phyloP scores from a whole-genome alignment of 2,888 invertebrate genomes.

The Harpalus rubripes region DNA sequence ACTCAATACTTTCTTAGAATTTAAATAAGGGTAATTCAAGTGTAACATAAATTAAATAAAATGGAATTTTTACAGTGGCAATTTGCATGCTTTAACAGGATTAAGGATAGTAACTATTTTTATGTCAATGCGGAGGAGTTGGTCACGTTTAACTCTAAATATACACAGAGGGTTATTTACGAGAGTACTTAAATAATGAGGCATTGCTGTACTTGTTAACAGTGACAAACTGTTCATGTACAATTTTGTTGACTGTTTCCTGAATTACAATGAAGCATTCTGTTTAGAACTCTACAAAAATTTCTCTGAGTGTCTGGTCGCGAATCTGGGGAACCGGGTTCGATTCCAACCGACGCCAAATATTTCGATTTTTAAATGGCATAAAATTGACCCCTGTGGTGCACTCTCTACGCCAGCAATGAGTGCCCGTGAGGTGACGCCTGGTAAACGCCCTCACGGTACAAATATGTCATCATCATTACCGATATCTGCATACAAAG shows the following conservation, averaged over 20 bases:
- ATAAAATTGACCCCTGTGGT: no score
- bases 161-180: background rate
- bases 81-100: background rate
- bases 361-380: no score
- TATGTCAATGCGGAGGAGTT: background rate
- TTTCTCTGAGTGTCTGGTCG: no score
- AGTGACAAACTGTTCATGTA: background rate
- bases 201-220: background rate
- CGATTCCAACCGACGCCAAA: no score
- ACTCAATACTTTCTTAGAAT: slow-evolving; percentile 21
- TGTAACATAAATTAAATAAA: slow-evolving; percentile 16
- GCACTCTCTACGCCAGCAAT: no score
- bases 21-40: background rate
- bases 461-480: no score
- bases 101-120: slow-evolving; percentile 2
- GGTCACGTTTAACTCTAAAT: background rate
- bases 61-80: slow-evolving; percentile 11
- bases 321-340: no score
- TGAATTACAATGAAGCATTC: background rate
- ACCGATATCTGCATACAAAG: no score
- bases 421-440: no score
- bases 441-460: no score
- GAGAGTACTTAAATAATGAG: background rate
- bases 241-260: background rate
- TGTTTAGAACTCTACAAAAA: background rate